phyloP scores from a whole-genome alignment of 2,113 vertebrate species.

The Cervus canadensis region DNA sequence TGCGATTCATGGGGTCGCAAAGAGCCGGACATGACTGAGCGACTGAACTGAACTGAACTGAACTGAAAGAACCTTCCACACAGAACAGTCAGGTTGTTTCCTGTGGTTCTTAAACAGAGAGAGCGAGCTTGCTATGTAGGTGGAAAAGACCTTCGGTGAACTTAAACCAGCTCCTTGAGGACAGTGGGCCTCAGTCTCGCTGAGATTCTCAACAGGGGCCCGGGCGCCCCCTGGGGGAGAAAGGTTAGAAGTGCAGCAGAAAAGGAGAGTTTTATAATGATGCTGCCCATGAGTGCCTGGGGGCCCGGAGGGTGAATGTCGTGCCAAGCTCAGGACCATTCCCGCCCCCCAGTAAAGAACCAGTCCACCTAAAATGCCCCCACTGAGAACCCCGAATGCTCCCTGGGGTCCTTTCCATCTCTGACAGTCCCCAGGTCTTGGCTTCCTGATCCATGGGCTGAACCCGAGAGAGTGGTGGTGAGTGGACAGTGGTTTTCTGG shows the following conservation, averaged over 20 bases:
- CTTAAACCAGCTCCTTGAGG: neutral
- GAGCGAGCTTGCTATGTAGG: neutral
- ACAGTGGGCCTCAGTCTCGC: neutral
- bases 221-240: neutral
- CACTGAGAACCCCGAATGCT: accelerated
- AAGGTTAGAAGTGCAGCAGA: neutral
- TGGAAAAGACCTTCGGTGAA: neutral
- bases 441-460: neutral
- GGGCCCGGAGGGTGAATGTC: neutral
- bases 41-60: too few species aligned
- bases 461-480: neutral
- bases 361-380: neutral
- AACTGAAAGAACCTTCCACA: neutral
- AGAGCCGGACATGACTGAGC: too few species aligned
- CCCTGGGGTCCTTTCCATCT: neutral
- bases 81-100: neutral
- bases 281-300: neutral
- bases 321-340: neutral
- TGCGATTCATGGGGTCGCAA: too few species aligned
- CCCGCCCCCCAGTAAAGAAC: neutral
- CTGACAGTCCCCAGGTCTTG: neutral
- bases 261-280: neutral
- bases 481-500: neutral
- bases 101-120: neutral
- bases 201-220: neutral